Conservation (phyloP, 2,797 vertebrate genomes). For the Nyctibius grandis region DNA sequence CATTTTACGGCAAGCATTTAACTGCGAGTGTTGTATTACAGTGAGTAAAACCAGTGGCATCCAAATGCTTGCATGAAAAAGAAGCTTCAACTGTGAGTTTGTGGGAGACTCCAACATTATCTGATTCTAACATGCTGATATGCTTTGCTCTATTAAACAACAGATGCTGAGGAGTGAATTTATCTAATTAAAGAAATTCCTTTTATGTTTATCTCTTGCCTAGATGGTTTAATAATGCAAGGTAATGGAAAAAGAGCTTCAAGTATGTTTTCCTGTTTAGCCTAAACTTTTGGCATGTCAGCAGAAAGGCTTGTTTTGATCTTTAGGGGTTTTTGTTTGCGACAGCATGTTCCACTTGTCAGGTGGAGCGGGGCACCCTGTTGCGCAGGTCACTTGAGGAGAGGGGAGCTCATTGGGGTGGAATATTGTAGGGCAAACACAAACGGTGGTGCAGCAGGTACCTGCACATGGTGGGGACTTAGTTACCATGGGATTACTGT, state of each 20-base stretch:
- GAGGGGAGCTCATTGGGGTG: background rate
- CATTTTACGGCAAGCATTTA: background rate
- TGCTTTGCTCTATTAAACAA: conserved; percentile 34
- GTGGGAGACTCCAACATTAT: conserved; percentile 38
- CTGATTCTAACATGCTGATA: conserved; percentile 49
- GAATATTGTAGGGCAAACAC: background rate
- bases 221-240: conserved; percentile 41
- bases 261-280: conserved; percentile 49
- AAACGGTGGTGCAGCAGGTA: background rate
- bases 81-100: conserved; percentile 2
- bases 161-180: conserved; percentile 46
- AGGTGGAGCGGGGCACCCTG: background rate
- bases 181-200: conserved; percentile 61
- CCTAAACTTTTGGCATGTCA: conserved; percentile 37
- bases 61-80: background rate
- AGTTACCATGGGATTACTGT: background rate
- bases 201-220: conserved; percentile 65
- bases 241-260: conserved; percentile 54
- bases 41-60: conserved; percentile 16
- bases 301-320: conserved; percentile 50
- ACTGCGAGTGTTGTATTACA: conserved; percentile 12
- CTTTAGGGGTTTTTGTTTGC: conserved; percentile 1
- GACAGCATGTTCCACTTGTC: background rate
- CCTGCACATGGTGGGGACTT: background rate
- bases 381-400: background rate